These are phyloP conservation scores for Agonopterix arenella DNA, from an alignment of 2,888 invertebrate genomes.

Conservation along the genomic window DNA sequence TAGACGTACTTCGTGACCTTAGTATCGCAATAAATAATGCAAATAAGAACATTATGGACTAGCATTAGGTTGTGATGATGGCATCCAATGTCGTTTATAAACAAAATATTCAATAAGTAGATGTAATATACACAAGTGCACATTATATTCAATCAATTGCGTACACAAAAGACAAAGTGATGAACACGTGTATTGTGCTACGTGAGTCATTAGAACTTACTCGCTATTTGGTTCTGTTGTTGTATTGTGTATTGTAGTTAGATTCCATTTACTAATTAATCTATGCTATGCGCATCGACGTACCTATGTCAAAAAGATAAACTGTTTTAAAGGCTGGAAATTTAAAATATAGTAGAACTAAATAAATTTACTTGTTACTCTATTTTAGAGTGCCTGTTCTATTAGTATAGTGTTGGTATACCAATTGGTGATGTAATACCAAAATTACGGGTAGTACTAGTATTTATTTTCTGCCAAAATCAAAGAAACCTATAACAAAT, in stretches of 20 bases:
- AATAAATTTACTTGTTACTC: too few relatives aligned
- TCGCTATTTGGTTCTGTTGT: slow-evolving; percentile 66
- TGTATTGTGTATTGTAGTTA: slow-evolving; percentile 61
- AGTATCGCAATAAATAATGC: slow-evolving; percentile 1
- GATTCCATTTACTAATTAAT: slow-evolving; percentile 37
- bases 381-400: too few relatives aligned
- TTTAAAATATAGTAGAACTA: too few relatives aligned
- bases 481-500: too few relatives aligned
- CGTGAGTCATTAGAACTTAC: slow-evolving; percentile 68
- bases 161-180: slow-evolving; percentile 52
- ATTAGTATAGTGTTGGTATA: too few relatives aligned
- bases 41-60: neutral
- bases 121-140: slow-evolving; percentile 11
- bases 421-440: too few relatives aligned
- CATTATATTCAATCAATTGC: slow-evolving; percentile 37
- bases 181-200: slow-evolving; percentile 69
- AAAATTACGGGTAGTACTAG: too few relatives aligned
- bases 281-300: slow-evolving; percentile 48
- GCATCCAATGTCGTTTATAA: slow-evolving; percentile 6
- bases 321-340: slow-evolving; percentile 13
- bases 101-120: slow-evolving; percentile 3
- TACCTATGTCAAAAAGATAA: slow-evolving; percentile 44
- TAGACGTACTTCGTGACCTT: too few relatives aligned
- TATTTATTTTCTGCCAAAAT: too few relatives aligned
- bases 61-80: neutral